A percentile compares a stretch with the other conserved stretches of the same genome.
Evolutionary conservation across 2,888 invertebrate genomes (phyloP).

Genomic region (Electrophaes corylata): DNA sequence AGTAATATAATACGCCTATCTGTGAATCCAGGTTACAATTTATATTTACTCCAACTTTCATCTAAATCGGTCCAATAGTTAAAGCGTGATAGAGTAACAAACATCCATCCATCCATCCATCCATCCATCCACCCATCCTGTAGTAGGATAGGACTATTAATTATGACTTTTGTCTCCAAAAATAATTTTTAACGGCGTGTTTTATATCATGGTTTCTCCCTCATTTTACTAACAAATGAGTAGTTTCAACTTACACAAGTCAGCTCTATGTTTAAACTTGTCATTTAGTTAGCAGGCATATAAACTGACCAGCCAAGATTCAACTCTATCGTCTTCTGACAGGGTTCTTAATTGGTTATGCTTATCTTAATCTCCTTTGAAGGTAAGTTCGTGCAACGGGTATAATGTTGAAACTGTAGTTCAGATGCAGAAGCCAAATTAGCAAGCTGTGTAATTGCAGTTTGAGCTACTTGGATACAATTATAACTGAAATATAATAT

Average conservation of each 20-base stretch:
- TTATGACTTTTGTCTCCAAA: no score
- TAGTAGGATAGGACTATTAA: no score
- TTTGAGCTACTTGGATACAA: neutral
- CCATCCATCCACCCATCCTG: no score
- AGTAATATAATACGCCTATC: no score
- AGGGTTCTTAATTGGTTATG: slow-evolving; percentile 8
- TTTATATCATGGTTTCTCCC: neutral
- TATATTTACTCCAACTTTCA: no score
- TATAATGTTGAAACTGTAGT: neutral
- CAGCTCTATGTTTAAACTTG: slow-evolving; percentile 6
- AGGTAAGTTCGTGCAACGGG: neutral
- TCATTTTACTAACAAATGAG: neutral
- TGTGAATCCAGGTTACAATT: no score
- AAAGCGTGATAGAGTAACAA: no score
- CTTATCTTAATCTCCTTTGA: neutral
- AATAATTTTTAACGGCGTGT: no score
- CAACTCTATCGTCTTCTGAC: slow-evolving; percentile 5
- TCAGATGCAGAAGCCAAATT: slow-evolving; percentile 5
- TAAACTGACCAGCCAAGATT: slow-evolving; percentile 7
- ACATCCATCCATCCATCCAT: no score
- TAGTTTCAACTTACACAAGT: neutral
- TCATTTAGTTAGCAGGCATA: slow-evolving; percentile 12
- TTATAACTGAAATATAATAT: neutral
- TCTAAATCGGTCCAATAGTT: no score
- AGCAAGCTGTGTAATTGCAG: neutral